These are phyloP conservation scores for Lapara coniferarum DNA, from an alignment of 2,888 invertebrate genomes.

Conservation along the genomic window DNA sequence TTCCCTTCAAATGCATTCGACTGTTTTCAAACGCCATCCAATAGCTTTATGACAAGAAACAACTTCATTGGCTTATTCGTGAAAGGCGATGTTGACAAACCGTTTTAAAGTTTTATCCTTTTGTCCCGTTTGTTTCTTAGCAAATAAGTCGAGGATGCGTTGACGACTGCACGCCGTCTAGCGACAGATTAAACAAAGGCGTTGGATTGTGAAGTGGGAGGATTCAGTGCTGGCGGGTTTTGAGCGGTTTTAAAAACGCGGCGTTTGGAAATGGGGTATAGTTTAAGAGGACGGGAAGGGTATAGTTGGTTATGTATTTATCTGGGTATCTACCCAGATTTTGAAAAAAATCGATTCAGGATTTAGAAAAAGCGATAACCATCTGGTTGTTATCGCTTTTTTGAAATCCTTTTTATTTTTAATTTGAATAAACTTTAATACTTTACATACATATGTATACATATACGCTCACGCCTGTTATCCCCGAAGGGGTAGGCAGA, in stretches of 20 bases:
- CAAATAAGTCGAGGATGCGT: constrained; percentile 20
- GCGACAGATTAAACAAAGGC: constrained; percentile 30
- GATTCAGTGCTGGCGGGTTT: background rate
- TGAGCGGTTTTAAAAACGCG: background rate
- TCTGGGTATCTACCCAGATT: no score
- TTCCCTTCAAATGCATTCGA: background rate
- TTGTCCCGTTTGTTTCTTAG: constrained; percentile 13
- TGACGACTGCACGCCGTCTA: constrained; percentile 24
- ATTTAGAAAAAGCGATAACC: no score
- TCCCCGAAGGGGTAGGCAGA: no score
- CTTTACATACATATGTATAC: no score
- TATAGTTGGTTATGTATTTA: no score
- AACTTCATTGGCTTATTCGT: constrained; percentile 10
- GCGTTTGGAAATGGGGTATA: background rate
- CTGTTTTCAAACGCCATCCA: background rate
- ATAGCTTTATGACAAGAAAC: background rate
- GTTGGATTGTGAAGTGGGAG: constrained; percentile 25
- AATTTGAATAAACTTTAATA: no score
- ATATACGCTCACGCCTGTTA: no score
- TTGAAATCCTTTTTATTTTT: no score
- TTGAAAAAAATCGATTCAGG: no score
- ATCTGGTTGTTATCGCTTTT: no score
- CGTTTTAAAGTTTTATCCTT: constrained; percentile 22
- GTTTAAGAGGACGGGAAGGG: background rate
- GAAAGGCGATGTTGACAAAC: constrained; percentile 7